Evolutionary conservation across 2,797 vertebrate genomes (phyloP).

Genomic region (Acipenser oxyrinchus): DNA sequence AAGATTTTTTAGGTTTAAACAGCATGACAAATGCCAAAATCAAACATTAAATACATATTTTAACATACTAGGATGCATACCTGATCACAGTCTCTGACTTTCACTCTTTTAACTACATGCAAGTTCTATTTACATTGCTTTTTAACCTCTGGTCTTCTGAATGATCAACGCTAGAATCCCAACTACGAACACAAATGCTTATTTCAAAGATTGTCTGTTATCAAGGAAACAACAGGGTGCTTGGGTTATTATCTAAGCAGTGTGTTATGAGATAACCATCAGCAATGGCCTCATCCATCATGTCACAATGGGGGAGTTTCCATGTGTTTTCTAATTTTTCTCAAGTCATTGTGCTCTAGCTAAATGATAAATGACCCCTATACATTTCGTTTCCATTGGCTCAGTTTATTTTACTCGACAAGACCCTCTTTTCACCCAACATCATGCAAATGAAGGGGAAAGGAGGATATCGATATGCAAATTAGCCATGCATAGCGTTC

Average conservation of each 20-base stretch:
- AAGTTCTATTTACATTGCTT: too few species aligned
- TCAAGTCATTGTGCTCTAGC: not conserved
- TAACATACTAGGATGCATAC: too few species aligned
- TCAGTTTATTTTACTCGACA: too few species aligned
- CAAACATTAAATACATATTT: too few species aligned
- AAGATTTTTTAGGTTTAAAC: too few species aligned
- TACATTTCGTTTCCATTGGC: not conserved
- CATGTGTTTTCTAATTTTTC: not conserved
- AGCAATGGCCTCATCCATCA: conserved; percentile 2
- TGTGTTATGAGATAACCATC: conserved; percentile 1
- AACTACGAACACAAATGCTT: too few species aligned
- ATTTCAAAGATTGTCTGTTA: not conserved
- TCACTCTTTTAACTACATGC: too few species aligned
- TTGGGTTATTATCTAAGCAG: not conserved
- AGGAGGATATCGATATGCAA: not conserved
- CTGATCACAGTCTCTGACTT: too few species aligned
- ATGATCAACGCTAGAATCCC: too few species aligned
- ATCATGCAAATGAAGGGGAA: not conserved
- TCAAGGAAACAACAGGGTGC: not conserved
- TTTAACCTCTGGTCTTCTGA: too few species aligned
- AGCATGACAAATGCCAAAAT: too few species aligned
- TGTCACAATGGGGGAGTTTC: not conserved
- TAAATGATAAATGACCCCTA: not conserved
- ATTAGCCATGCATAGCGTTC: not conserved
- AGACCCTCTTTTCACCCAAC: not conserved